A percentile compares a stretch with the other conserved stretches of the same genome.
Conservation (phyloP, 30 jellyfish, hydroid and myxozoan species). For the Aurelia sp. region DNA sequence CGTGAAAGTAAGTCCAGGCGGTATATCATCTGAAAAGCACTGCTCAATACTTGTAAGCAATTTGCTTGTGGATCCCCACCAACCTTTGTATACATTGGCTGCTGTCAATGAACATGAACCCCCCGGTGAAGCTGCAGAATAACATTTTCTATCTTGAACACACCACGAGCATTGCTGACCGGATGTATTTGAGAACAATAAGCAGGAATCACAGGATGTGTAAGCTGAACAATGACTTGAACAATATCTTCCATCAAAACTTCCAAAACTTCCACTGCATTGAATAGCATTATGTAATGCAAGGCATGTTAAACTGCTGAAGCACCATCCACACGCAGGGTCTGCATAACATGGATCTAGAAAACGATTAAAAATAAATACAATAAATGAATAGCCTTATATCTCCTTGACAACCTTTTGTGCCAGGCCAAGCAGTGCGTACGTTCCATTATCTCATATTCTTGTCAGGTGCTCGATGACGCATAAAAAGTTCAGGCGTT, state of each 20-base stretch:
- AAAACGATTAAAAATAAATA: neutral
- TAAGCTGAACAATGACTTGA: slow-evolving; percentile 62
- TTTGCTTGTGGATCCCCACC: slow-evolving; percentile 73
- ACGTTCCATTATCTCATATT: too few relatives aligned
- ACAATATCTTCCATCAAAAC: slow-evolving; percentile 38
- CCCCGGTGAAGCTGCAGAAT: slow-evolving; percentile 37
- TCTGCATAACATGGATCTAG: slow-evolving; percentile 79
- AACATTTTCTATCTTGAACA: slow-evolving; percentile 65
- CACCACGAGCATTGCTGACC: slow-evolving; percentile 61
- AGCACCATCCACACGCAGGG: slow-evolving; percentile 91
- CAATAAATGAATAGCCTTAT: neutral
- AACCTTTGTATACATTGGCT: slow-evolving; percentile 24
- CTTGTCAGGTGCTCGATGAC: too few relatives aligned
- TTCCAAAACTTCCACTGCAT: slow-evolving; percentile 36
- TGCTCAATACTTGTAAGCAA: slow-evolving; percentile 23
- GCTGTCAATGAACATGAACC: slow-evolving; percentile 42
- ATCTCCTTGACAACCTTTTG: too few relatives aligned
- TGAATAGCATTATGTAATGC: slow-evolving; percentile 14
- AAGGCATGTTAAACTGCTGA: slow-evolving; percentile 38
- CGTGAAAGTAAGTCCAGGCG: slow-evolving; percentile 71
- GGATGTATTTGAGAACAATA: slow-evolving; percentile 30
- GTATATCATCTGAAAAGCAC: slow-evolving; percentile 55
- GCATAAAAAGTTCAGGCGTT: neutral
- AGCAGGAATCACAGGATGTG: slow-evolving; percentile 77
- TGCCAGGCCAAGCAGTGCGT: too few relatives aligned